Evolutionary conservation across 2,888 invertebrate genomes (phyloP), one percentile per base, ranked within the genome.

Genomic region (Hypena proboscidalis): DNA sequence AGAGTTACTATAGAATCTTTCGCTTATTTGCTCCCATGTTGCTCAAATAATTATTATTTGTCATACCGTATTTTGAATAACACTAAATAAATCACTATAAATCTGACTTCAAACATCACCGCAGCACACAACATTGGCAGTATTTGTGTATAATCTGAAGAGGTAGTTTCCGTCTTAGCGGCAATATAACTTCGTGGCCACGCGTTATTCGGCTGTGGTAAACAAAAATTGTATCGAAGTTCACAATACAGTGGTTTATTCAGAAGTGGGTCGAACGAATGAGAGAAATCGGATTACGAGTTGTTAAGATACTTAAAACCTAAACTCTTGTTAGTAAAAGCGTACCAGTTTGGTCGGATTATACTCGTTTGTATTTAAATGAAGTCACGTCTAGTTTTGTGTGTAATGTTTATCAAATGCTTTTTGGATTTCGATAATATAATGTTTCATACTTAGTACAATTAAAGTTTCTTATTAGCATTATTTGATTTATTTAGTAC

Each of bases 251-350:
- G 55, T 61, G 52, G 57, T 48, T 23, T 22, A 40, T 48, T 43
- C 39, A 59, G 48, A 62, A 45, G 35, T 56, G 34, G 30, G 33
- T n/a, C 25, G 35, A 63, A 54, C 62, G 62, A 65, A 61, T 62
- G 70, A 67, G 62, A 67, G 64, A 72, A 75, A 77, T 67, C 70
- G 63, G 72, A 72, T 76, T 75, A 70, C 57, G 52, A 42, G 54
- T 69, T 70, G 63, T 70, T 69, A 73, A 67, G 53, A 63, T 67
- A 65, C 51, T 38, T 40, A 55, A 46, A 44, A 55, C 23, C 9
- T 30, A 50, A 40, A 21, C 7, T 3, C 15, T 7, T 17, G 23
- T 27, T 22, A 9, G 35, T 37, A 30, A 8, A 40, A 25, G 17
- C 19, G 4, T 1, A 22, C 32, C 6, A 6, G 22, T 13, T 30